Base-by-base conservation (phyloP, 2,888 invertebrate genomes). In the Tipula helvola region DNA sequence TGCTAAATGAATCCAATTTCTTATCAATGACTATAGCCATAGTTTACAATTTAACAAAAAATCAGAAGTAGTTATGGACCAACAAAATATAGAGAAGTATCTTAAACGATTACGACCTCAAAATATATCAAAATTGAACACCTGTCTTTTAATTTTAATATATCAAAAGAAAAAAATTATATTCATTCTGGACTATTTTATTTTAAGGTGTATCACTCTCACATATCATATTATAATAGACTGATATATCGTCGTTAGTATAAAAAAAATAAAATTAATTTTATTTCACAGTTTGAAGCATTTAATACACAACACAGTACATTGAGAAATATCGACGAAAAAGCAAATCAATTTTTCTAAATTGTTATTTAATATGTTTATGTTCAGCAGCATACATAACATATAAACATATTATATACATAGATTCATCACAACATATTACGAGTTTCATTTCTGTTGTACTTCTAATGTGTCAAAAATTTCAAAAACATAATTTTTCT, bases 311-410 rank as follows among this genome's bases (percentile, higher is more conserved):
- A 10, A 71, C 71, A 28, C 28, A 71, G 71, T 10, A 71, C 28
- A 28, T 71, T 3, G 28, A 28, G 28, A 71, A 8, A 16, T 71
- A 28, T 71, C 28, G 28, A 28, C 8, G 18, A 28, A 71, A 71
- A 71, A 71, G 71, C 71, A 71, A 71, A 71, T 71, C 71, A 28
- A 71, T 71, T 71, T 71, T 71, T 71, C 71, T 71, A 71, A 71
- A 71, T 71, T 71, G 71, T 71, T 71, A 71, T 71, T 71, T 71
- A 71, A 71, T 71, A 71, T 71, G 71, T 71, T 71, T 71, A 71
- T 71, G 71, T 71, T 71, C 28, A 71, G 28, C 71, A 71, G 28
- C 71, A 71, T 71, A 71, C 71, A 71, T 71, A 71, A 71, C 71
- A 28, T 71, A 71, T 28, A 18, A 10, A 71, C 71, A 71, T 71